Percentiles rank a stretch among this genome's conserved stretches.
These are phyloP conservation scores for Coreius guichenoti DNA, from an alignment of 2,797 vertebrate species.

Conservation along the genomic window DNA sequence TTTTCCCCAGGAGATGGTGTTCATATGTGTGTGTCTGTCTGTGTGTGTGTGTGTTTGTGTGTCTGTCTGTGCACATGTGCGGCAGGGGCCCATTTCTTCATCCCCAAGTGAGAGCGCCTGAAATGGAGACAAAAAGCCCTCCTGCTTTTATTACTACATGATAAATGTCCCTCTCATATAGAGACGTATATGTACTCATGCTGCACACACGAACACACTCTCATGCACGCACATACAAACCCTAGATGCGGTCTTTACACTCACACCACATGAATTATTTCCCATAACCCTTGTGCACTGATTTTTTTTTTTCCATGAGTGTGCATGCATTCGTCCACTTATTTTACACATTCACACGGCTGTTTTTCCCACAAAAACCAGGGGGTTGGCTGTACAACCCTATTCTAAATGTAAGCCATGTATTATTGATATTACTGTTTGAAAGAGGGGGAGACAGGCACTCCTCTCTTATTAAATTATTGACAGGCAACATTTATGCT, in stretches of 20 bases:
- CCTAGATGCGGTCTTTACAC: not conserved
- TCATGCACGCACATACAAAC: not conserved
- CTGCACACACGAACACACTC: not conserved
- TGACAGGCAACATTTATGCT: constrained; percentile 75
- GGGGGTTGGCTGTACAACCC: not conserved
- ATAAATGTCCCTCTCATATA: constrained; percentile 26
- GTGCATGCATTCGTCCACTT: constrained; percentile 26
- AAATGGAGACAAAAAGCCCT: constrained; percentile 45
- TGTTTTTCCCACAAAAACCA: constrained; percentile 30
- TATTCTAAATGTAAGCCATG: constrained; percentile 36
- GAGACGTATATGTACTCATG: constrained; percentile 38
- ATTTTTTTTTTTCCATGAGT: constrained; percentile 2
- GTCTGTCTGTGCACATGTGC: constrained; percentile 36
- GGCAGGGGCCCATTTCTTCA: constrained; percentile 9
- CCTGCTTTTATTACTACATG: constrained; percentile 24
- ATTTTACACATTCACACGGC: constrained; percentile 48
- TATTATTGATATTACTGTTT: constrained; percentile 75
- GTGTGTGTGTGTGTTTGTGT: not conserved
- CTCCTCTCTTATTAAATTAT: constrained; percentile 78
- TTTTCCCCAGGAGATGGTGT: constrained; percentile 36
- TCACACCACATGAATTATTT: constrained; percentile 27
- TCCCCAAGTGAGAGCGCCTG: constrained; percentile 5
- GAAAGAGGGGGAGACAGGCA: constrained; percentile 65
- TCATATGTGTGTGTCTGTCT: constrained; percentile 22
- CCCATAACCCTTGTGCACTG: not conserved